phyloP scores from a whole-genome alignment of 2,113 vertebrate genomes.

The Ceyx melanurus region DNA sequence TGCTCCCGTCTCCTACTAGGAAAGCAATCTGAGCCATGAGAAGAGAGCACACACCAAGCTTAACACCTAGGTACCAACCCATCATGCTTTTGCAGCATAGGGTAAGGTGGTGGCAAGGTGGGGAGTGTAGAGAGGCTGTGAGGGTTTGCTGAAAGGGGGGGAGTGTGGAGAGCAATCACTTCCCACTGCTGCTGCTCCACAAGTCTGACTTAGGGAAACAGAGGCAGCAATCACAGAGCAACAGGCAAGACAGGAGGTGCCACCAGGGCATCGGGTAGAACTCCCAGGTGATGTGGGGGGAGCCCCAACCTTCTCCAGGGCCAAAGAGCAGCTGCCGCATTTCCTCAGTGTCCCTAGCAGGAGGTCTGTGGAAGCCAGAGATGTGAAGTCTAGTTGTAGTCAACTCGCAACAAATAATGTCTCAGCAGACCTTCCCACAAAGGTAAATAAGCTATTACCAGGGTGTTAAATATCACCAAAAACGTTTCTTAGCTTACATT shows the following conservation, averaged over 20 bases:
- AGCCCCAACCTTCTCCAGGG: not conserved
- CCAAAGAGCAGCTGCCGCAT: not conserved
- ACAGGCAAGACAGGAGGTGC: not conserved
- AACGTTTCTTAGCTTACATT: not conserved
- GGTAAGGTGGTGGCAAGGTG: fast-evolving
- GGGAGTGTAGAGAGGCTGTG: not conserved
- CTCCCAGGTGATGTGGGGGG: fast-evolving
- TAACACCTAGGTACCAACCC: not conserved
- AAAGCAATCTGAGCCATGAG: not conserved
- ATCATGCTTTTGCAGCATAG: fast-evolving
- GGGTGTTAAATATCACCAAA: not conserved
- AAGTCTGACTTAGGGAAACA: no score
- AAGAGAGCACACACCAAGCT: not conserved
- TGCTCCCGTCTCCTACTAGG: not conserved
- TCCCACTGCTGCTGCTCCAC: not conserved
- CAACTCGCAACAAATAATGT: fast-evolving
- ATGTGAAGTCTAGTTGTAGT: not conserved
- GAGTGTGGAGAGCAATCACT: fast-evolving
- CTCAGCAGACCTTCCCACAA: not conserved
- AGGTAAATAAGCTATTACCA: not conserved
- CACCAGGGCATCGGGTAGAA: not conserved
- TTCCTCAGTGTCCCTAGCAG: not conserved
- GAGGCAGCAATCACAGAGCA: not conserved
- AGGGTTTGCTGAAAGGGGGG: not conserved
- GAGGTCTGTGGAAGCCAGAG: not conserved